These are phyloP conservation scores for Drosophila nikananu DNA, from an alignment of 1,140 invertebrate genomes.

Conservation along the genomic window DNA sequence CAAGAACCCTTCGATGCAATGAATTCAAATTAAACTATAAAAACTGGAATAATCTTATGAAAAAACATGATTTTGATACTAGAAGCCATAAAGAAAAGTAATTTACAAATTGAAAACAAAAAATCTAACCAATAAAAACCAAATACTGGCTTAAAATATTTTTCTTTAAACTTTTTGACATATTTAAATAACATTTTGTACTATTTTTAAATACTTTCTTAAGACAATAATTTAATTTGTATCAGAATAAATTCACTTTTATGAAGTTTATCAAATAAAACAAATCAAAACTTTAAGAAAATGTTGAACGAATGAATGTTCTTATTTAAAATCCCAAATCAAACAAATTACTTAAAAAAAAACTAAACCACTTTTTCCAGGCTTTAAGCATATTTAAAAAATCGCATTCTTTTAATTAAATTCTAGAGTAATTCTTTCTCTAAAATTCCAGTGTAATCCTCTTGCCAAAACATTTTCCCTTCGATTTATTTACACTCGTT, in stretches of 20 bases:
- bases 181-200: background rate
- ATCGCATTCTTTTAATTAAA: background rate
- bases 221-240: too few species aligned
- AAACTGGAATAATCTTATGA: background rate
- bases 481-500: constrained; percentile 71
- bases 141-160: too few species aligned
- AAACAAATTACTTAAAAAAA: too few species aligned
- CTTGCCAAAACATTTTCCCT: constrained; percentile 21
- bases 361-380: background rate
- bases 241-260: too few species aligned
- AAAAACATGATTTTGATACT: background rate
- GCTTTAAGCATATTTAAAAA: background rate
- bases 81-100: background rate
- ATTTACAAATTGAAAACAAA: background rate
- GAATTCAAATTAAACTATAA: too few species aligned
- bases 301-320: too few species aligned
- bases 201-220: background rate
- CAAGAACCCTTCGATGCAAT: background rate
- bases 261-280: too few species aligned
- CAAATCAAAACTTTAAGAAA: too few species aligned
- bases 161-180: background rate
- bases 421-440: background rate
- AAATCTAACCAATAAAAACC: background rate
- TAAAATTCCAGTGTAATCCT: constrained; percentile 13
- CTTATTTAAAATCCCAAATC: too few species aligned